A percentile compares a stretch with the other conserved stretches of the same genome.
Evolutionary conservation across 37 sponge, comb jelly and placozoan genomes (phyloP).

Genomic region (Bolinopsis microptera): DNA sequence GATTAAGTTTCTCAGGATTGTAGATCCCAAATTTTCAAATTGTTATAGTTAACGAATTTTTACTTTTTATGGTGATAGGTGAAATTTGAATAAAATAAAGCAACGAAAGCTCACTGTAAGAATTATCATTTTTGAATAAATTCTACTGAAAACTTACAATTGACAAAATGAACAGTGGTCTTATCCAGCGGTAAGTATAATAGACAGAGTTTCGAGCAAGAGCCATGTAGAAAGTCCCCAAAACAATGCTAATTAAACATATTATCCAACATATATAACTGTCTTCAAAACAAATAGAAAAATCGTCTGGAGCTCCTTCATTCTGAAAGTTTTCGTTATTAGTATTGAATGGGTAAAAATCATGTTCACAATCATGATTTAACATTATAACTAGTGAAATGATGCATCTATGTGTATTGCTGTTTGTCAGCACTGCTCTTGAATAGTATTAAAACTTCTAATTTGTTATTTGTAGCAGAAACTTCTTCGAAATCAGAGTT

Average conservation of each 20-base stretch:
- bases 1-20: not conserved
- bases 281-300: conserved; percentile 56
- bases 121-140: too few species aligned
- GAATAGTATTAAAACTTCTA: not conserved
- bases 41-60: too few species aligned
- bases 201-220: not conserved
- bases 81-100: too few species aligned
- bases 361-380: not conserved
- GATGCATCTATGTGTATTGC: not conserved
- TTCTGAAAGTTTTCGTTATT: not conserved
- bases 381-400: too few species aligned
- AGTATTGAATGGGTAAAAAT: not conserved
- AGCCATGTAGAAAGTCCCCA: not conserved
- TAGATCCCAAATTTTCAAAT: too few species aligned
- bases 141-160: conserved; percentile 44
- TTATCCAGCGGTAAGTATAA: conserved; percentile 1
- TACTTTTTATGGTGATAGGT: too few species aligned
- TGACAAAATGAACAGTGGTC: not conserved
- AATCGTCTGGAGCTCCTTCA: not conserved
- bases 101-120: too few species aligned
- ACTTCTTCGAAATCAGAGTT: too few species aligned
- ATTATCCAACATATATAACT: conserved; percentile 13
- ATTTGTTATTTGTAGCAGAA: too few species aligned
- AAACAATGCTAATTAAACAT: not conserved
- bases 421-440: not conserved